Conservation (phyloP, 2,797 vertebrate species). For the Picus viridis region DNA sequence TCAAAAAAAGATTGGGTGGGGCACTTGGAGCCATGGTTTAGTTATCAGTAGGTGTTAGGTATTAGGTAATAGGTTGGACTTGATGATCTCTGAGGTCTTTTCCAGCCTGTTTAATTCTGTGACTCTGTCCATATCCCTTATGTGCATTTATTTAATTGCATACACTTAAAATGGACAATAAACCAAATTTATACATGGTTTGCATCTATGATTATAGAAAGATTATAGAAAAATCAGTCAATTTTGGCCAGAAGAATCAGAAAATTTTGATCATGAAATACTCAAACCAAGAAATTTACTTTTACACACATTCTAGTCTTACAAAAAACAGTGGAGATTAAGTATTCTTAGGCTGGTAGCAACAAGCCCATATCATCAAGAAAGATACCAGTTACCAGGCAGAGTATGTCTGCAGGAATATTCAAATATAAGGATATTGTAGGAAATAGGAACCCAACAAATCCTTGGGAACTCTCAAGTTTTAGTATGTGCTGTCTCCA, state of each 20-base stretch:
- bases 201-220: background rate
- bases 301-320: background rate
- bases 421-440: background rate
- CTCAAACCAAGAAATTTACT: background rate
- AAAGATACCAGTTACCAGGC: background rate
- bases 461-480: background rate
- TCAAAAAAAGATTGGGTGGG: too few relatives aligned
- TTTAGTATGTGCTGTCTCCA: background rate
- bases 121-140: background rate
- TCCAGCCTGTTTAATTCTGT: too few relatives aligned
- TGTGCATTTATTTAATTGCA: background rate
- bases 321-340: background rate
- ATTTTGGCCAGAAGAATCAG: background rate
- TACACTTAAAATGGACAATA: background rate
- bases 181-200: background rate
- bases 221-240: background rate
- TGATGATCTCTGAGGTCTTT: too few relatives aligned
- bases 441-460: background rate
- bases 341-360: background rate
- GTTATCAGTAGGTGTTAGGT: too few relatives aligned
- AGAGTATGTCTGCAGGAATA: background rate
- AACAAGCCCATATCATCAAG: rapidly evolving
- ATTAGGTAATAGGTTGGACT: too few relatives aligned
- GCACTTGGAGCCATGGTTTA: too few relatives aligned
- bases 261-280: background rate